Evolutionary conservation across 2,797 vertebrate species (phyloP).

Genomic region (Hylomyscus alleni): DNA sequence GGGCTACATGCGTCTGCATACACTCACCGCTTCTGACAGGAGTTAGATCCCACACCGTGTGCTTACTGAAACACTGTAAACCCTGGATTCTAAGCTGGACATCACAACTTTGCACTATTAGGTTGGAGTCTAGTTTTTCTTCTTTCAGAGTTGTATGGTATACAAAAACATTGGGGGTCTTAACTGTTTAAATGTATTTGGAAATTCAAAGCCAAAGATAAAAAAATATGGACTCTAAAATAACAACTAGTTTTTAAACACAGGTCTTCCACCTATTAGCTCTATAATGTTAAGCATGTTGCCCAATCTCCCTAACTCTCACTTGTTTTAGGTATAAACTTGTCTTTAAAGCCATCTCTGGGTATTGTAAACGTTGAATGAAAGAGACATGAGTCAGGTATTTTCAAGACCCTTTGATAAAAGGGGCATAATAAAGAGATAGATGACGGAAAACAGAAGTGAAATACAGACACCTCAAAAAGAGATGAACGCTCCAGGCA

Average conservation of each 20-base stretch:
- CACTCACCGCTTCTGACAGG: background rate
- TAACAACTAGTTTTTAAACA: constrained; percentile 30
- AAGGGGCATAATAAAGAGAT: background rate
- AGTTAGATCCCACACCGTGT: background rate
- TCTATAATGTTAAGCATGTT: constrained; percentile 19
- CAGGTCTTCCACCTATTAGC: background rate
- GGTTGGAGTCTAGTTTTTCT: background rate
- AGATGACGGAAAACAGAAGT: constrained; percentile 26
- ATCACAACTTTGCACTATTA: constrained; percentile 40
- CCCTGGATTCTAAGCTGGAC: background rate
- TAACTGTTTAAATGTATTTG: constrained; percentile 20
- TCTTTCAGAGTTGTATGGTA: constrained; percentile 3
- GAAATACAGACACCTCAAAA: constrained; percentile 27
- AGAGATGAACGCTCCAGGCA: background rate
- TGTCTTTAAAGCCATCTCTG: background rate
- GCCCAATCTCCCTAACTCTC: constrained; percentile 1
- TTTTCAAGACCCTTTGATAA: constrained; percentile 11
- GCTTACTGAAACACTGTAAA: background rate
- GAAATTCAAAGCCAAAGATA: constrained; percentile 48
- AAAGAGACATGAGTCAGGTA: background rate
- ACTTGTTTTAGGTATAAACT: constrained; percentile 26
- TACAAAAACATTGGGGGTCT: background rate
- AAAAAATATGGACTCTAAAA: constrained; percentile 41
- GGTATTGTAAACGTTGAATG: background rate
- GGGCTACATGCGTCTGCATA: background rate